Evolutionary conservation across 2,113 vertebrate species (phyloP).

Genomic region (Brachypodius melanocephalos): DNA sequence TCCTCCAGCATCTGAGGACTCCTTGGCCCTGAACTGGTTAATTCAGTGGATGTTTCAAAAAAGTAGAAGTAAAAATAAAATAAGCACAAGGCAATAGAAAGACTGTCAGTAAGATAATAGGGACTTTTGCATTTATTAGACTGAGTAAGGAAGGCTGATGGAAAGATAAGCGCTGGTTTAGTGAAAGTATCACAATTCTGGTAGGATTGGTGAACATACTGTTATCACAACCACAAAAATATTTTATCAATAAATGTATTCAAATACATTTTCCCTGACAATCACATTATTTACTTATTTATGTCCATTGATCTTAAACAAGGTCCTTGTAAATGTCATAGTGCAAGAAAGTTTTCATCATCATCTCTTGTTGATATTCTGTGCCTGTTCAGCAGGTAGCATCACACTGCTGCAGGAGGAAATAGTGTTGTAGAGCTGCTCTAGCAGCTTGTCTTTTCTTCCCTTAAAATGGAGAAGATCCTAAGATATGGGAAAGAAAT

Average conservation of each 20-base stretch:
- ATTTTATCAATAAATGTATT: neutral
- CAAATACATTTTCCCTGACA: neutral
- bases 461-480: neutral
- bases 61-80: neutral
- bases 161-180: neutral
- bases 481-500: neutral
- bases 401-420: neutral
- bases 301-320: neutral
- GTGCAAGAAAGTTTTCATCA: neutral
- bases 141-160: neutral
- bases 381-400: neutral
- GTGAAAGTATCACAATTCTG: neutral
- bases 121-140: neutral
- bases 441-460: neutral
- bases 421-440: neutral
- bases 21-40: neutral
- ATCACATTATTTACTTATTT: neutral
- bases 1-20: neutral
- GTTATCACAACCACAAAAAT: neutral
- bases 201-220: neutral
- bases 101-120: neutral
- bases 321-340: neutral
- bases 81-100: neutral
- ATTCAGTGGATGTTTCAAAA: neutral
- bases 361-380: neutral